Percentiles rank a stretch among this genome's conserved stretches.
Conservation (phyloP, 2,113 vertebrate genomes). For the Xiphias gladius region DNA sequence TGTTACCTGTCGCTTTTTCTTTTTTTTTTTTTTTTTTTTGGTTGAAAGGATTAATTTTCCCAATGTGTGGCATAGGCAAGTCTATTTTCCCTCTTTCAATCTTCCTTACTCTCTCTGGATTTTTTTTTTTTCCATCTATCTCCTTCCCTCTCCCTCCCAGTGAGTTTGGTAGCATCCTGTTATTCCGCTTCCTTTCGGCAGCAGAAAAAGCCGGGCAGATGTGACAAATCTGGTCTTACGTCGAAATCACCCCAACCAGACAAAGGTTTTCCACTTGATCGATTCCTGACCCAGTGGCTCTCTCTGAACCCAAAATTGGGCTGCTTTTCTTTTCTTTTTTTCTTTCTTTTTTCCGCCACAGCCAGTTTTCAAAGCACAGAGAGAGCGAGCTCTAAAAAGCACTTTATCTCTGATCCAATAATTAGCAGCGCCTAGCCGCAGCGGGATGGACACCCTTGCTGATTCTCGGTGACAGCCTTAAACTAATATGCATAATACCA, state of each 20-base stretch:
- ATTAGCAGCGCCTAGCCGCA: constrained; percentile 83
- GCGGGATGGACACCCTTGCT: constrained; percentile 82
- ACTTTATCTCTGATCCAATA: constrained; percentile 85
- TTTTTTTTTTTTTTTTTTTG: not conserved
- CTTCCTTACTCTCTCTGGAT: constrained; percentile 32
- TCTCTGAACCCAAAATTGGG: constrained; percentile 73
- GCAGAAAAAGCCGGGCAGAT: constrained; percentile 76
- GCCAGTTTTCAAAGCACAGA: constrained; percentile 68
- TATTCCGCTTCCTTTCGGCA: constrained; percentile 76
- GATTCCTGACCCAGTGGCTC: constrained; percentile 80
- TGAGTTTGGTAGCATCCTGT: constrained; percentile 76
- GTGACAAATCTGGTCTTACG: constrained; percentile 82
- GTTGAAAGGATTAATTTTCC: constrained; percentile 42
- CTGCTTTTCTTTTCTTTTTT: constrained; percentile 58
- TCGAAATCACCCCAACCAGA: constrained; percentile 75
- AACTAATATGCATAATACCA: constrained; percentile 87
- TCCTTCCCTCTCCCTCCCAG: constrained; percentile 48
- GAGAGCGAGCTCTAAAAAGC: constrained; percentile 70
- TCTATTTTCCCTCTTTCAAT: constrained; percentile 48
- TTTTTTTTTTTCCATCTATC: constrained; percentile 6
- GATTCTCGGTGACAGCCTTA: constrained; percentile 86
- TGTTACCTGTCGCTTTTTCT: constrained; percentile 51
- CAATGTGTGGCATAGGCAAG: constrained; percentile 51
- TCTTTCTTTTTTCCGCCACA: constrained; percentile 29
- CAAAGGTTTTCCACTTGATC: constrained; percentile 85